Base-by-base conservation (phyloP, 2,888 invertebrate species). In the Sphecodes monilicornis region DNA sequence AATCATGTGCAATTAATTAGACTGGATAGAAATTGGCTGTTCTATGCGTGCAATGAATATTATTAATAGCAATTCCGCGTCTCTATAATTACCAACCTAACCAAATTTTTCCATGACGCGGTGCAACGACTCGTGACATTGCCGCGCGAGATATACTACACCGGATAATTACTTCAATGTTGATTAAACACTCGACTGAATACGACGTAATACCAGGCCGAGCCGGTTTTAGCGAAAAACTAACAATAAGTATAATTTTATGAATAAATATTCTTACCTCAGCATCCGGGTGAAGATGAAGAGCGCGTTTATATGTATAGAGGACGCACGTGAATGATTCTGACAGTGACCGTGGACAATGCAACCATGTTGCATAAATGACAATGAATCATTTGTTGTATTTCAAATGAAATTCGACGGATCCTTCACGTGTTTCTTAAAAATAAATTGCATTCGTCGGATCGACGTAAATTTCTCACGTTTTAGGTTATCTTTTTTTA, bases 201-300 rank as follows among this genome's bases (percentile, higher is more conserved):
- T 16, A 6, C 29, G 0, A 18, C 26, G n/a, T 73, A 54, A 73
- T 16, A n/a, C 22, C 26, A 36, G 43, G 36, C 13, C 50, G n/a
- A 8, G n/a, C 4, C 54, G 18, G 26, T 68, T 68, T 39, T 60
- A 60, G 1, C 29, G 5, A 16, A 0, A 60, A 8, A 60, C 60
- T 22, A n/a, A n/a, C n/a, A n/a, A n/a, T n/a, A n/a, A n/a, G n/a
- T n/a, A 1, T 0, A 18, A 60, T 70, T 79, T 69, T 74, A 82
- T 73, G 74, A 60, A 82, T 82, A 79, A n/a, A n/a, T n/a, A n/a
- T n/a, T n/a, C 54, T 11, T 6, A n/a, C 11, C n/a, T n/a, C n/a
- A 3, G 22, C 1, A 3, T 26, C 11, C 54, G n/a, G 54, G 54
- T n/a, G 54, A 8, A 11, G n/a, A n/a, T n/a, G 54, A 54, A 11